These are phyloP conservation scores for Hypsibius dujardini DNA, from an alignment of 1,140 invertebrate genomes.

Conservation along the genomic window DNA sequence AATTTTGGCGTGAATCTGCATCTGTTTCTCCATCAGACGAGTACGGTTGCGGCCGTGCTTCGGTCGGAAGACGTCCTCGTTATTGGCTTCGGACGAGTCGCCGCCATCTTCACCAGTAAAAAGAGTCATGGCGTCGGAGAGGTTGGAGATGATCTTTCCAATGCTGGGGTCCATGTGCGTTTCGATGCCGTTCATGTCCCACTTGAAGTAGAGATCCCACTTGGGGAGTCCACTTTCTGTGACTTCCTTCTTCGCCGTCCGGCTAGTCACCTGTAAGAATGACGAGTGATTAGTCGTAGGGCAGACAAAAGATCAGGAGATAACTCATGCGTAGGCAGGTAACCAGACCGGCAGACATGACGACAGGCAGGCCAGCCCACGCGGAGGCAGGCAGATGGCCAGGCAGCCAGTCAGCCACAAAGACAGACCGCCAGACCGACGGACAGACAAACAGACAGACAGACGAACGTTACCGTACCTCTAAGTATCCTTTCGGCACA, in stretches of 20 bases:
- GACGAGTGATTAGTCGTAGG: no score
- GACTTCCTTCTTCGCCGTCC: slow-evolving; percentile 10
- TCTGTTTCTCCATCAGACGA: slow-evolving; percentile 25
- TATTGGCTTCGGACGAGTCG: slow-evolving; percentile 21
- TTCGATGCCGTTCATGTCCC: slow-evolving; percentile 98
- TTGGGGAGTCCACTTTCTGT: slow-evolving; percentile 41
- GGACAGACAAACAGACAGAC: no score
- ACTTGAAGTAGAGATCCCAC: slow-evolving; percentile 90
- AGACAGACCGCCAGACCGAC: no score
- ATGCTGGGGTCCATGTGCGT: slow-evolving; percentile 88
- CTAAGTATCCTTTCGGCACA: slow-evolving; percentile 13
- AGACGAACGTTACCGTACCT: background rate
- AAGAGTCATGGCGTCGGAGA: slow-evolving; percentile 85
- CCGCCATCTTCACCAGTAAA: slow-evolving; percentile 61
- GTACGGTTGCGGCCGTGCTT: slow-evolving; percentile 24
- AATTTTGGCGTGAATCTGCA: slow-evolving; percentile 17
- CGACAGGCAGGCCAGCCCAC: no score
- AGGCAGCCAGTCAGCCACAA: no score
- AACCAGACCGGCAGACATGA: no score
- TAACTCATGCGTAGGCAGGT: no score
- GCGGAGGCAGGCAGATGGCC: no score
- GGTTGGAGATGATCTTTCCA: slow-evolving; percentile 75
- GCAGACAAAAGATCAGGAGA: no score
- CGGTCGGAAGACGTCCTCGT: slow-evolving; percentile 23
- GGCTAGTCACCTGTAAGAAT: background rate